These are phyloP conservation scores for Hydroisotoma schaefferi DNA, from an alignment of 2,888 invertebrate species.

Conservation along the genomic window DNA sequence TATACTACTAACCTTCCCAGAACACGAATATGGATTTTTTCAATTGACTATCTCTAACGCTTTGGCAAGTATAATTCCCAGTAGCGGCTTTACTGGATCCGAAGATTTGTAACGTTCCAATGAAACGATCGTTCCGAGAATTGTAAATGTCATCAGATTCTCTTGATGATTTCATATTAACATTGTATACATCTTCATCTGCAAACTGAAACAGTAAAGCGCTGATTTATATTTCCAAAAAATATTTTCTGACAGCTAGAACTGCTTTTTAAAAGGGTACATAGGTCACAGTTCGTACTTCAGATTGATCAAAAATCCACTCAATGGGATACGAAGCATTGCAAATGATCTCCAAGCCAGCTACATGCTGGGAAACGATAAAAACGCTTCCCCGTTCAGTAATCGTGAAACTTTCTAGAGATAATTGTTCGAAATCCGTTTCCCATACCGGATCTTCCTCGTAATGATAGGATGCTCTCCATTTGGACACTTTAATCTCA, in stretches of 20 bases:
- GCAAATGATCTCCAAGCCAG: slow-evolving; percentile 25
- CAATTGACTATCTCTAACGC: neutral
- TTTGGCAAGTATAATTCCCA: slow-evolving; percentile 21
- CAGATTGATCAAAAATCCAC: slow-evolving; percentile 30
- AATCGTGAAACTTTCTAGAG: neutral
- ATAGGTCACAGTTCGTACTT: slow-evolving; percentile 16
- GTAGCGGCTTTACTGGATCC: slow-evolving; percentile 11
- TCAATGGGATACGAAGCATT: slow-evolving; percentile 31
- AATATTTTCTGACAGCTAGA: neutral
- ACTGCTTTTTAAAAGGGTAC: neutral
- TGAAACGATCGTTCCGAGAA: slow-evolving; percentile 8
- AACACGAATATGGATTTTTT: slow-evolving; percentile 24
- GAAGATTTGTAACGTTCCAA: slow-evolving; percentile 9
- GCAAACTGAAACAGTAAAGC: slow-evolving; percentile 20
- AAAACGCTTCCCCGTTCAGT: neutral
- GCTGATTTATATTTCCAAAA: neutral
- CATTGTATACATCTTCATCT: slow-evolving; percentile 26
- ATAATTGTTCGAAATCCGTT: slow-evolving; percentile 6
- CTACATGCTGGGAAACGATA: slow-evolving; percentile 29
- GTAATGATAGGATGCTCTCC: slow-evolving; percentile 8
- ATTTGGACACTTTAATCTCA: slow-evolving; percentile 10
- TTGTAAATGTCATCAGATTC: slow-evolving; percentile 8
- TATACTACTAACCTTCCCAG: slow-evolving; percentile 32
- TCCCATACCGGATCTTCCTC: slow-evolving; percentile 11
- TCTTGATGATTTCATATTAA: slow-evolving; percentile 23